phyloP scores from a whole-genome alignment of 2,888 invertebrate genomes.

The Erebia palarica region DNA sequence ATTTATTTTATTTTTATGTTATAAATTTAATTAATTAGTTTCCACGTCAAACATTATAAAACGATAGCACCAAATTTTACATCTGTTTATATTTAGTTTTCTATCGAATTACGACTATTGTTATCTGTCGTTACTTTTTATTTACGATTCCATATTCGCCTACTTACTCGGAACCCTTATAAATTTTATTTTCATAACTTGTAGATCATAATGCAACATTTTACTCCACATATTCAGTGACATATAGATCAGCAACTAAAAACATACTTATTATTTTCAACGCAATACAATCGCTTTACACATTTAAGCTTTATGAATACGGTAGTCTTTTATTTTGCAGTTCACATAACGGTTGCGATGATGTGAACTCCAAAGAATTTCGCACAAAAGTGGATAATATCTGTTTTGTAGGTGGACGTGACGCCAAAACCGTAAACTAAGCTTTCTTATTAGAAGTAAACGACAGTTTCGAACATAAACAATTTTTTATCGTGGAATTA shows the following conservation, averaged over 20 bases:
- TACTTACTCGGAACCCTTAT: no score
- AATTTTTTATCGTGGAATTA: constrained; percentile 22
- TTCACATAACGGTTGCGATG: constrained; percentile 63
- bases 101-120: no score
- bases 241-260: constrained; percentile 6
- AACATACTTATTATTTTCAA: neutral
- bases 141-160: no score
- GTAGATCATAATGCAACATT: neutral
- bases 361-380: constrained; percentile 63
- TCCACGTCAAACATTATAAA: no score
- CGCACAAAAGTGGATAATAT: constrained; percentile 47
- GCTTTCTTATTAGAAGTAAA: constrained; percentile 25
- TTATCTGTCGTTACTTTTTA: no score
- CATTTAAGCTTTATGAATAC: constrained; percentile 21
- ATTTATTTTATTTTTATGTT: no score
- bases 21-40: no score
- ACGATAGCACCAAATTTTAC: no score
- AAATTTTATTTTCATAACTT: no score
- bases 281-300: constrained; percentile 10
- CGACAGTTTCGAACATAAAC: constrained; percentile 15
- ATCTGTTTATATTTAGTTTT: no score
- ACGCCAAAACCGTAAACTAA: constrained; percentile 43
- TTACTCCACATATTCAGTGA: constrained; percentile 3
- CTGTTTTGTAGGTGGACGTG: constrained; percentile 58
- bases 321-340: constrained; percentile 39